These are phyloP conservation scores for Pipa parva DNA, from an alignment of 2,113 vertebrate species.

Conservation along the genomic window DNA sequence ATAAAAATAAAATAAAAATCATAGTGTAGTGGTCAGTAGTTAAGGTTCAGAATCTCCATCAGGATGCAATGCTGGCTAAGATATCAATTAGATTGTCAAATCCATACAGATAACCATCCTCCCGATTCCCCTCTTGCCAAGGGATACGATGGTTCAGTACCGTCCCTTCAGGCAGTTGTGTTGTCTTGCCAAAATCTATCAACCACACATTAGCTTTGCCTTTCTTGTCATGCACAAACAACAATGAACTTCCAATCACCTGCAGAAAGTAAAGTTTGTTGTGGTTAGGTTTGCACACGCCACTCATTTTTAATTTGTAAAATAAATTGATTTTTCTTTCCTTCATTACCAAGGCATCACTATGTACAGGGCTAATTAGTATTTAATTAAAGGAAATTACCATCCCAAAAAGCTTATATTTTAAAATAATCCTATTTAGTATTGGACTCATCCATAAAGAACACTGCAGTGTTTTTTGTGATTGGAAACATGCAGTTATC, in stretches of 20 bases:
- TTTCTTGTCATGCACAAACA: constrained; percentile 90
- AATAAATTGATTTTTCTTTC: too few relatives aligned
- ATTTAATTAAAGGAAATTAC: too few relatives aligned
- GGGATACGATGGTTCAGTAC: constrained; percentile 78
- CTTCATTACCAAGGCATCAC: too few relatives aligned
- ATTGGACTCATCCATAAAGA: too few relatives aligned
- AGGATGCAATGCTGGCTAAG: constrained; percentile 66
- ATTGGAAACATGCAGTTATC: too few relatives aligned
- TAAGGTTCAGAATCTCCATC: constrained; percentile 54
- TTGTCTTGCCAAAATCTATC: constrained; percentile 97
- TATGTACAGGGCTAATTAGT: too few relatives aligned
- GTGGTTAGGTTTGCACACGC: background rate
- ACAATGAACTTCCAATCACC: constrained; percentile 97
- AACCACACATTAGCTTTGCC: constrained; percentile 88
- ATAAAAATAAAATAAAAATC: constrained; percentile 7
- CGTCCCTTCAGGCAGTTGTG: constrained; percentile 77
- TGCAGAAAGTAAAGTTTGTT: constrained; percentile 38
- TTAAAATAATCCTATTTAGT: too few relatives aligned
- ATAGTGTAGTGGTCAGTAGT: constrained; percentile 34
- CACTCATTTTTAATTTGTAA: too few relatives aligned
- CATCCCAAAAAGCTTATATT: too few relatives aligned
- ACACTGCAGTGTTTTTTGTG: too few relatives aligned
- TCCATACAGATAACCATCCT: constrained; percentile 93
- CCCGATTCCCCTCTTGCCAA: constrained; percentile 94
- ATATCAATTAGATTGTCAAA: constrained; percentile 87